phyloP scores from a whole-genome alignment of 2,797 vertebrate species.

The Myotis myotis region DNA sequence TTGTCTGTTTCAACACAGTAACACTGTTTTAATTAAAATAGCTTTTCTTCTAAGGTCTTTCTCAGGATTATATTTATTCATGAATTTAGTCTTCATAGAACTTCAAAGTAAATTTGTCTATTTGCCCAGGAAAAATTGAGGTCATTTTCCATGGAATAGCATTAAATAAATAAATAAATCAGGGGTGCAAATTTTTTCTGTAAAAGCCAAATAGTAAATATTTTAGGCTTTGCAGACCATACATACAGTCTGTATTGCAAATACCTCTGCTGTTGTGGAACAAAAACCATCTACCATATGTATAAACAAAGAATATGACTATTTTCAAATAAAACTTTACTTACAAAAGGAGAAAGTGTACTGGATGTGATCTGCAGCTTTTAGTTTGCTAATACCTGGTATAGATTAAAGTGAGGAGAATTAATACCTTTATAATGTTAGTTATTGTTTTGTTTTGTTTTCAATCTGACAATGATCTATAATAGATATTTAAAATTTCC shows the following conservation, averaged over 20 bases:
- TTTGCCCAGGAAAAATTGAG: not conserved
- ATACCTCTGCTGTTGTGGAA: not conserved
- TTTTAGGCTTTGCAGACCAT: not conserved
- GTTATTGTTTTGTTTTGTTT: not conserved
- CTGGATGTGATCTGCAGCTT: not conserved
- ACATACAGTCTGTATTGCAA: not conserved
- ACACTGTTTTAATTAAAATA: not conserved
- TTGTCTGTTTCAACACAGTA: not conserved
- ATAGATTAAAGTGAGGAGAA: not conserved
- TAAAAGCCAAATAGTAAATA: not conserved
- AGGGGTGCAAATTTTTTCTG: not conserved
- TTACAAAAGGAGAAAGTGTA: not conserved
- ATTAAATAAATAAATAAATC: not conserved
- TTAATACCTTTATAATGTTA: not conserved
- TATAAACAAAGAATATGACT: not conserved
- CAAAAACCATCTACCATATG: not conserved
- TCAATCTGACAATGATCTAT: not conserved
- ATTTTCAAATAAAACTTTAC: not conserved
- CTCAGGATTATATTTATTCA: not conserved
- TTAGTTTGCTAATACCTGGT: not conserved
- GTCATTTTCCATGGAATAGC: not conserved
- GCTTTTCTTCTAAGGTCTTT: not conserved
- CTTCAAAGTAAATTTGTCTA: not conserved
- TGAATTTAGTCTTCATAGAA: not conserved
- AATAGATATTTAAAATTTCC: not conserved